Base-by-base conservation (phyloP, 2,797 vertebrate genomes). In the Rhyacichthys aspro region DNA sequence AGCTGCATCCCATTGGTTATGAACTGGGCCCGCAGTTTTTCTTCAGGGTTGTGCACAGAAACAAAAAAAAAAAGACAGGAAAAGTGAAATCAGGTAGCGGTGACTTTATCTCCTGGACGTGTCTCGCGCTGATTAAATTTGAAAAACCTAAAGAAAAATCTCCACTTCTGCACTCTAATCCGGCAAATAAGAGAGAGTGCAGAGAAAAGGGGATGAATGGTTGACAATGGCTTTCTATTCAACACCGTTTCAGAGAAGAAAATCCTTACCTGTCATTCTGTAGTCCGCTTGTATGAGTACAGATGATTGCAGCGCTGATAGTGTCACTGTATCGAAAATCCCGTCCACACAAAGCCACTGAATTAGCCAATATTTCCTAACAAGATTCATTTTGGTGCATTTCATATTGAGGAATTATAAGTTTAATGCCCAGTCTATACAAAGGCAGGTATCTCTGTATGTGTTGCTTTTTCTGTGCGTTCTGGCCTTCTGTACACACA, bases 221-320 rank as follows among this genome's bases (percentile, higher is more conserved):
- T 75, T 82, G 74, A 82, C 82, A 81, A 77, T 77, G 67, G 74
- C 61, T 87, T 85, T 84, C 67, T 63, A 67, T 85, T 77, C 67
- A 70, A 75, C 61, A 48, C 41, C 70, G 42, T 71, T 76, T 76
- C 69, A 68, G 66, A 65, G 62, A 11, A 67, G 71, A 69, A 83
- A 86, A 82, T 74, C 75, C 70, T 63, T 57, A 81, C 78, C 76
- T 85, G 81, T 80, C 81, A 72, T 73, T 66, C 63, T 73, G 66
- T 33, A 59, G 64, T 58, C 53, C 6, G 11, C 33, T 67, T 53
- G 49, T 70, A 72, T 53, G 72, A 58, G 68, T 59, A 67, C 54
- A 76, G 64, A 76, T 59, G 72, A 83, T 80, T 76, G 59, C 69
- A 39, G 43, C 9, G 65, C 45, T 54, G 38, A 23, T 38, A 34